Evolutionary conservation across 2,888 invertebrate genomes (phyloP).

Genomic region (Euplagia quadripunctaria): DNA sequence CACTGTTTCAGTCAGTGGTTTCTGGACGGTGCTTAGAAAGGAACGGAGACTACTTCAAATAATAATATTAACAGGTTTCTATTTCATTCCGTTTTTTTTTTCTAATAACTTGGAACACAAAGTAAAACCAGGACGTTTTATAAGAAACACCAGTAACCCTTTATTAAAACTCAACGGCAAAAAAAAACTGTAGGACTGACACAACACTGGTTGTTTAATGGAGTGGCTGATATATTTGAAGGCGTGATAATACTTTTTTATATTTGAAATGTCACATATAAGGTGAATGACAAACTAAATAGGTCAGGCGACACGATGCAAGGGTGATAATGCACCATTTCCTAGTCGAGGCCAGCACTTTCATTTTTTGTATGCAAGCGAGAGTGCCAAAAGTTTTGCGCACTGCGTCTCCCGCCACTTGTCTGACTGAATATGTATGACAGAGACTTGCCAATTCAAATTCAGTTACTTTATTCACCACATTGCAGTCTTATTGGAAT

Average conservation of each 20-base stretch:
- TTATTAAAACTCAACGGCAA: no score
- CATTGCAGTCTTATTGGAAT: slow-evolving; percentile 70
- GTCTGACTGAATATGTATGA: slow-evolving; percentile 81
- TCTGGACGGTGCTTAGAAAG: no score
- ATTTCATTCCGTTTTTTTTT: no score
- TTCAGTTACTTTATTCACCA: slow-evolving; percentile 75
- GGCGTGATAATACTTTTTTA: background rate
- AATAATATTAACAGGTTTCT: no score
- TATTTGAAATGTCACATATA: slow-evolving; percentile 23
- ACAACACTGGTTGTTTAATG: no score
- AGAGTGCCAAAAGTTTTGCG: slow-evolving; percentile 87
- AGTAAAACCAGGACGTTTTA: no score
- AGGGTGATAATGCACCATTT: slow-evolving; percentile 71
- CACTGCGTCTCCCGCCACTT: slow-evolving; percentile 77
- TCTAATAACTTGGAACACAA: no score
- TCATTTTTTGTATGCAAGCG: slow-evolving; percentile 85
- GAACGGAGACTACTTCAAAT: no score
- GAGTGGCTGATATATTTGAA: no score
- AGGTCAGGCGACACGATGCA: slow-evolving; percentile 48
- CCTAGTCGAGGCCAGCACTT: slow-evolving; percentile 69
- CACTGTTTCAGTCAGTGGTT: no score
- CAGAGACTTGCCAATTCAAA: slow-evolving; percentile 82
- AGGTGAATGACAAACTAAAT: slow-evolving; percentile 31
- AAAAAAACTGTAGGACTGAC: no score
- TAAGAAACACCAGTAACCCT: no score